Evolutionary conservation across 2,888 invertebrate species (phyloP).

Genomic region (Drosophila parthenogenetica): DNA sequence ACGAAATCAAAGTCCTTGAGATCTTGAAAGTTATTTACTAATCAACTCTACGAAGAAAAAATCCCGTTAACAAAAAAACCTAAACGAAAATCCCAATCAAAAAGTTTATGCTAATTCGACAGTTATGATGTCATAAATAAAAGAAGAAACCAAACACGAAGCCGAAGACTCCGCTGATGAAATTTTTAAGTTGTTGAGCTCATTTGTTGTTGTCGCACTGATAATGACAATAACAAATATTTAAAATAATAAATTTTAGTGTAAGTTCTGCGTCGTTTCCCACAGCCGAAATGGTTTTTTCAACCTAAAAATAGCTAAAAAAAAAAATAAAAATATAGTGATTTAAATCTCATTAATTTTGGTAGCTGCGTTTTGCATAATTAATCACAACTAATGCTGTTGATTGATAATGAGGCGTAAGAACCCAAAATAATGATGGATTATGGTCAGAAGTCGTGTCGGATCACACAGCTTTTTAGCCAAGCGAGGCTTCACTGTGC

Average conservation of each 20-base stretch:
- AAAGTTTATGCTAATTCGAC: conserved; percentile 34
- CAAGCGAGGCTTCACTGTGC: conserved; percentile 22
- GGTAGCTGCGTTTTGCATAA: neutral
- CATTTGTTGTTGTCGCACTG: neutral
- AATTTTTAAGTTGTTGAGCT: conserved; percentile 3
- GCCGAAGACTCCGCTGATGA: conserved; percentile 22
- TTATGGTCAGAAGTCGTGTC: conserved; percentile 13
- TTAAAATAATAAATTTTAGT: neutral
- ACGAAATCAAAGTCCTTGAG: no score
- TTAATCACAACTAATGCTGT: conserved; percentile 15
- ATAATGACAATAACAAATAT: conserved; percentile 9
- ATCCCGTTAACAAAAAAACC: neutral
- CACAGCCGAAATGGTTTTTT: neutral
- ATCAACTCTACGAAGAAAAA: neutral
- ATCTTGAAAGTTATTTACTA: conserved; percentile 3
- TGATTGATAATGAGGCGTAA: conserved; percentile 8
- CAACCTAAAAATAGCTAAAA: neutral
- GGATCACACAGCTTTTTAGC: neutral
- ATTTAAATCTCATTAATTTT: no score
- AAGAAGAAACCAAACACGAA: neutral
- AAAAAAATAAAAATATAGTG: no score
- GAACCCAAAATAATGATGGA: neutral
- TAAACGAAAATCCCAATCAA: neutral
- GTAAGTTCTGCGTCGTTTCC: neutral
- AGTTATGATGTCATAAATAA: conserved; percentile 45